Evolutionary conservation across 2,797 vertebrate genomes (phyloP), one percentile per base, ranked within the genome.

Genomic region (Gallirallus australis): DNA sequence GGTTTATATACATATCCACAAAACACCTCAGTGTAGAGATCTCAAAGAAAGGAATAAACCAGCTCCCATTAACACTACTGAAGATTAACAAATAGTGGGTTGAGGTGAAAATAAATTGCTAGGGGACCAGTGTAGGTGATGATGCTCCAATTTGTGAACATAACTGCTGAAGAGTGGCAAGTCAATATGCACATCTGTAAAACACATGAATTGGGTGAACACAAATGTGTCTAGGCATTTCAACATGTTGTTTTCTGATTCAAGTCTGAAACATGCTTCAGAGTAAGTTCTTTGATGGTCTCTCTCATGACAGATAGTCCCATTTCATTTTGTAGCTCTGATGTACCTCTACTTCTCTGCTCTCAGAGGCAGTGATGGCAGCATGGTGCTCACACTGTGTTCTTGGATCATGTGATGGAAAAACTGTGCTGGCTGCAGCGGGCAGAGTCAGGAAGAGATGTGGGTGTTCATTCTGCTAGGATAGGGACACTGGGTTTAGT

Each of bases 341-440:
- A 68, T 50, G 33, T 57, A 35, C 15, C 52, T 73, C 50, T 57
- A 18, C 39, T 90, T 21, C 84, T 88, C 68, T 91, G 57, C 85
- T 96, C 45, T 59, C 94, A 98, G 98, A 97, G 97, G 93, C 94
- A 98, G 96, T 87, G 82, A 42, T 8, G 39, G 39, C 63, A 53
- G 48, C 61, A 48, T 91, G 95, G 91, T 86, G 95, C 85, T 4
- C 94, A 98, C 95, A 96, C 89, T 23, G 97, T 79, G 1, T 97
- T 98, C 83, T 89, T 98, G 93, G 97, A 98, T 50, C 56, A 71
- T 1, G 96, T 97, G 81, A 97, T 98, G 68, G 97, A 98, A 94
- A 98, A 98, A 73, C 95, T 98, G 28, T 93, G 78, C n/a, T 77
- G n/a, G 68, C 93, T 96, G 12, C 97, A 97, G 95, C 47, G 92